Evolutionary conservation across 1,140 invertebrate genomes (phyloP).

Genomic region (Choristoneura fumiferana): DNA sequence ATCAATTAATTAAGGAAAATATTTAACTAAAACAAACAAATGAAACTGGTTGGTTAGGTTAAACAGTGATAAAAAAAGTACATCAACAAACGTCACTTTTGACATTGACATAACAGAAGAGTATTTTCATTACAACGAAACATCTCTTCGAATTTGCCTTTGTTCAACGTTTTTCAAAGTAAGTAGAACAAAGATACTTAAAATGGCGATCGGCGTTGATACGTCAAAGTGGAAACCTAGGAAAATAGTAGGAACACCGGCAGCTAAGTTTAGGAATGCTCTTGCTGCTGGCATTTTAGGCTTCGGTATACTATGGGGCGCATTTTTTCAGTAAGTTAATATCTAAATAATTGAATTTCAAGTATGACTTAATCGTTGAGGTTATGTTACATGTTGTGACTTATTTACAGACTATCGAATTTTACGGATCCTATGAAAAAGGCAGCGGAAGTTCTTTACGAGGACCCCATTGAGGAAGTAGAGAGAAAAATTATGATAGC

Average conservation of each 20-base stretch:
- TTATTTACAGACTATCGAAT: constrained; percentile 46
- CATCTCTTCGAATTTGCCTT: too few species aligned
- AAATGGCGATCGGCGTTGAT: constrained; percentile 70
- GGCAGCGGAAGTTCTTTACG: constrained; percentile 49
- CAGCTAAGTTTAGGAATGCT: constrained; percentile 62
- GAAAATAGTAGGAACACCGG: constrained; percentile 76
- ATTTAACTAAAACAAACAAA: too few species aligned
- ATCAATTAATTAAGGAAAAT: too few species aligned
- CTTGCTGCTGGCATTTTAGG: constrained; percentile 51
- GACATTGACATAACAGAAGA: too few species aligned
- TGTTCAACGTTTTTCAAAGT: constrained; percentile 7
- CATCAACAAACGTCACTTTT: too few species aligned
- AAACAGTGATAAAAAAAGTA: constrained; percentile 26
- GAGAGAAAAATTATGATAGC: constrained; percentile 62
- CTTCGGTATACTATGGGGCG: constrained; percentile 49
- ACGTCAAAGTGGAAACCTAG: constrained; percentile 76
- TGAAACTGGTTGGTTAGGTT: constrained; percentile 40
- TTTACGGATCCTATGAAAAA: constrained; percentile 46
- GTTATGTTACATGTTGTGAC: constrained; percentile 16
- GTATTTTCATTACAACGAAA: too few species aligned
- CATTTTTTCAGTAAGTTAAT: constrained; percentile 54
- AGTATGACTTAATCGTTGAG: constrained; percentile 11
- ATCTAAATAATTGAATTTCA: background rate
- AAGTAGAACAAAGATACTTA: constrained; percentile 15
- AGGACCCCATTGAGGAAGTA: constrained; percentile 62